phyloP scores from a whole-genome alignment of 2,797 vertebrate species.

The Danio tinwini region DNA sequence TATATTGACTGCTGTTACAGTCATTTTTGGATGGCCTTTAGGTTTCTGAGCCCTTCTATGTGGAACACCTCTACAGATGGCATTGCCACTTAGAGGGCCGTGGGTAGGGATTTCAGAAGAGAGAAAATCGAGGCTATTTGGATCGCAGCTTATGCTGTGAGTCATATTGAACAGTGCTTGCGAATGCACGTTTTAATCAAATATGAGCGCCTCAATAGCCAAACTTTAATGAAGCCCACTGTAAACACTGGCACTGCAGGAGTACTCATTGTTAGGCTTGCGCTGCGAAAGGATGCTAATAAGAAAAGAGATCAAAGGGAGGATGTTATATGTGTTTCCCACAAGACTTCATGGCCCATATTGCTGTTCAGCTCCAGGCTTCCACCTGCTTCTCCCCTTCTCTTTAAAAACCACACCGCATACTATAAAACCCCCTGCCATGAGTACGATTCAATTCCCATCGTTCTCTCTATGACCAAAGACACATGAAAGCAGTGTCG shows the following conservation, averaged over 20 bases:
- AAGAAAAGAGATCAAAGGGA: constrained; percentile 50
- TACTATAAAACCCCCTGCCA: not conserved
- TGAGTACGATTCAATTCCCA: not conserved
- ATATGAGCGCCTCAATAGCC: constrained; percentile 1
- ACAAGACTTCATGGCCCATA: constrained; percentile 50
- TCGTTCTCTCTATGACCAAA: not conserved
- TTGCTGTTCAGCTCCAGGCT: constrained; percentile 40
- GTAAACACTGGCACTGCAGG: constrained; percentile 21
- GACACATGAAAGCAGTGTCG: not conserved
- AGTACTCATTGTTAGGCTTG: constrained; percentile 33
- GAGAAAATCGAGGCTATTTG: not conserved
- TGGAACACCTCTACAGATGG: not conserved
- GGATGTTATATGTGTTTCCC: constrained; percentile 41
- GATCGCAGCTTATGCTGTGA: constrained; percentile 11
- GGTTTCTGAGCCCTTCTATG: not conserved
- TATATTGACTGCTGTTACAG: not conserved
- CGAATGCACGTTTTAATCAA: constrained; percentile 25
- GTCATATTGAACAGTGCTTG: not conserved
- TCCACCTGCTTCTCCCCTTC: constrained; percentile 26
- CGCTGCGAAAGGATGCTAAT: constrained; percentile 35
- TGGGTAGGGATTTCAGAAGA: not conserved
- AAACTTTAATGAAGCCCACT: constrained; percentile 28
- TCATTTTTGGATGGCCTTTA: not conserved
- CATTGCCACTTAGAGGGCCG: not conserved
- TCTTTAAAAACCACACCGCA: constrained; percentile 22